Evolutionary conservation across 2,888 invertebrate genomes (phyloP), one percentile per base, ranked within the genome.

Genomic region (Mimumesa dahlbomi): DNA sequence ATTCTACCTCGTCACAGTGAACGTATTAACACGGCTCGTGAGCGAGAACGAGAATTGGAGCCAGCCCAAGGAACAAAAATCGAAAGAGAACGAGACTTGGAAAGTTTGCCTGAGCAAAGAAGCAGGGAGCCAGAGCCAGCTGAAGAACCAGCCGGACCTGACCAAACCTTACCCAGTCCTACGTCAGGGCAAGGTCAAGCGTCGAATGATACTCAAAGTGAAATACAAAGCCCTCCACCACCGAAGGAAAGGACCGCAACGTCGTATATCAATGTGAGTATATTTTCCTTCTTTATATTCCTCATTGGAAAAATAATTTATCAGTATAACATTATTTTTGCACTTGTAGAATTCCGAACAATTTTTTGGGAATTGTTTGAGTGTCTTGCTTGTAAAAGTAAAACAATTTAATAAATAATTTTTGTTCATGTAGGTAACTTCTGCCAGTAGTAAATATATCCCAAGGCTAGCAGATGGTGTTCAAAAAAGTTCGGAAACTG

Each of bases 211-310:
- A 75, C 81, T 11, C 87, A 90, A 14, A 84, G 90, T n/a, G 90
- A 90, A 59, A 85, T 87, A 29, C 86, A 84, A 77, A 90, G 89
- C 63, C 91, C 92, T 73, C 89, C 91, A 9, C 84, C 88, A 16
- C 92, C 92, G 66, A 90, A 90, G 75, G 93, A 93, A 87, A 89
- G 93, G 79, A 92, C 92, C 85, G 92, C 92, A 58, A 93, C 92
- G 75, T 93, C 93, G 57, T 93, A 93, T 83, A 92, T 93, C 84
- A 92, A 92, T 88, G 93, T 93, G 88, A 90, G 89, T 79, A 38
- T 52, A 19, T 34, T 34, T 18, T 31, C 36, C 48, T 4, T n/a
- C n/a, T n/a, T n/a, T n/a, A n/a, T n/a, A n/a, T n/a, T n/a, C n/a
- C n/a, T n/a, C n/a, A n/a, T n/a, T n/a, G n/a, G n/a, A n/a, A n/a